These are phyloP conservation scores for Sarcophaga variegata DNA, from an alignment of 2,888 invertebrate genomes.

Conservation along the genomic window DNA sequence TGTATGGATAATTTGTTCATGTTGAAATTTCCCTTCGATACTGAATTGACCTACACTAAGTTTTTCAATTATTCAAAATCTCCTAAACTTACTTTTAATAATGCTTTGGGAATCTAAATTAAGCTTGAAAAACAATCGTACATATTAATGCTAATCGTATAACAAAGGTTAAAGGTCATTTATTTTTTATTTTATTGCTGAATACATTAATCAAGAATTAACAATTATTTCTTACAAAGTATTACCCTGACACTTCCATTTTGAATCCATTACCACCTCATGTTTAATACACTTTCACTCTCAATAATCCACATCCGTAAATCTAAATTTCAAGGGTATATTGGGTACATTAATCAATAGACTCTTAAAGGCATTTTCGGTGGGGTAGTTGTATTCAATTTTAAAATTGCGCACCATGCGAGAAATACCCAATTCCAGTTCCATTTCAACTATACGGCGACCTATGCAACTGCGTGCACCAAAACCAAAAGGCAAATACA, in stretches of 20 bases:
- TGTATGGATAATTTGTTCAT: too few relatives aligned
- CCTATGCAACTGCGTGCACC: constrained; percentile 88
- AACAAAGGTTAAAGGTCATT: too few relatives aligned
- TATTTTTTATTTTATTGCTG: too few relatives aligned
- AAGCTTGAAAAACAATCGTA: too few relatives aligned
- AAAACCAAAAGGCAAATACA: constrained; percentile 86
- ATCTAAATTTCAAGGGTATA: constrained; percentile 81
- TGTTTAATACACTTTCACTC: not conserved
- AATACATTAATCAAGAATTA: too few relatives aligned
- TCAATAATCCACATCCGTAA: constrained; percentile 73
- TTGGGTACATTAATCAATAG: constrained; percentile 78
- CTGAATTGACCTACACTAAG: too few relatives aligned
- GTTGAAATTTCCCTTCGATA: too few relatives aligned
- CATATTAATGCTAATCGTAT: too few relatives aligned
- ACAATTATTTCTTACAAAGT: too few relatives aligned
- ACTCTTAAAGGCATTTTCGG: constrained; percentile 75
- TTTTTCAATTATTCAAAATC: too few relatives aligned
- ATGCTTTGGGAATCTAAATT: too few relatives aligned
- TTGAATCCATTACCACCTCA: not conserved
- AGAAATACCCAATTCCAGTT: constrained; percentile 83
- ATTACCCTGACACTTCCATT: not conserved
- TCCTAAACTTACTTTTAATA: too few relatives aligned
- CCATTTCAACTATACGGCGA: constrained; percentile 88
- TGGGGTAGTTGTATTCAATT: constrained; percentile 77
- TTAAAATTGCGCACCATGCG: constrained; percentile 81